These are phyloP conservation scores for Parnassius glacialis DNA, from an alignment of 2,888 invertebrate genomes.

Conservation along the genomic window DNA sequence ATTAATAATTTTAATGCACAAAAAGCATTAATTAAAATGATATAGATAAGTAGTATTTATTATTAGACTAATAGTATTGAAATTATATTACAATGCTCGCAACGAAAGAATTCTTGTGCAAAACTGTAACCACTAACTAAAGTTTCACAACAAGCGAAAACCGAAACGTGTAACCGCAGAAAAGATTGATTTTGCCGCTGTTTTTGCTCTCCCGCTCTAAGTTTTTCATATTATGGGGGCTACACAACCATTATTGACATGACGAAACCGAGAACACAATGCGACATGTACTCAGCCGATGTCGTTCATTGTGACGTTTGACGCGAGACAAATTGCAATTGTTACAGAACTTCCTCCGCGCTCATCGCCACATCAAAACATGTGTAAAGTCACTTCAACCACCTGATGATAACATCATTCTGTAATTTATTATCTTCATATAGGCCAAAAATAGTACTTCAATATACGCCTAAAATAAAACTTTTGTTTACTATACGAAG, in stretches of 20 bases:
- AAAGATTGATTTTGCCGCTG: conserved; percentile 15
- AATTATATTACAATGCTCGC: neutral
- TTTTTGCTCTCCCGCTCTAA: conserved; percentile 27
- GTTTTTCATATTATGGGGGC: conserved; percentile 26
- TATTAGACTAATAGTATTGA: neutral
- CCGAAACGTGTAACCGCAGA: conserved; percentile 9
- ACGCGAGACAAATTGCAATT: conserved; percentile 61
- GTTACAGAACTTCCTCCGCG: conserved; percentile 42
- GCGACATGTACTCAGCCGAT: conserved; percentile 54
- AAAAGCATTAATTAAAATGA: no score
- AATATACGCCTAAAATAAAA: no score
- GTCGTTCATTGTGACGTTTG: conserved; percentile 55
- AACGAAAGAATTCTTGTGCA: neutral
- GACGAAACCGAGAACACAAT: conserved; percentile 56
- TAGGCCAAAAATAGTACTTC: no score
- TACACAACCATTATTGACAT: conserved; percentile 51
- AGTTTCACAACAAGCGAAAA: conserved; percentile 30
- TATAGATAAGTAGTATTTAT: no score
- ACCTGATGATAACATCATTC: neutral
- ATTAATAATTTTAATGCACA: no score
- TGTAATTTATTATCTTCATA: no score
- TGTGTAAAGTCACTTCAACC: neutral
- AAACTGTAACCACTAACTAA: neutral
- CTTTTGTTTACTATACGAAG: no score
- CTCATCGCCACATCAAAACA: conserved; percentile 32